Evolutionary conservation across 2,113 vertebrate genomes (phyloP), one percentile per base, ranked within the genome.

Genomic region (Pelvicachromis taeniatus): DNA sequence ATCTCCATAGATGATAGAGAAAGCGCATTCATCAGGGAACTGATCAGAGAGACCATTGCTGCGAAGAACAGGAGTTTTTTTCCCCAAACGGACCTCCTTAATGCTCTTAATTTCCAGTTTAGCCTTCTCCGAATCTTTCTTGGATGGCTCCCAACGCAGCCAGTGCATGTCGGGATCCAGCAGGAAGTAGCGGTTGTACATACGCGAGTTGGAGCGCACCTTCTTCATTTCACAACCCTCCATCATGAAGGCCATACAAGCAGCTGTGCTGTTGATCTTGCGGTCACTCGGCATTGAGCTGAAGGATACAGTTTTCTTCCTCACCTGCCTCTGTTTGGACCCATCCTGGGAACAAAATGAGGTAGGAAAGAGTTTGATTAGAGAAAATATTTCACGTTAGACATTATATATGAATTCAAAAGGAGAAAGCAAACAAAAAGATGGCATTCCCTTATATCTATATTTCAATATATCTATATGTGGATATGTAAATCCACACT

Each of bases 181-280:
- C 80, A 98, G 94, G 14, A 98, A 98, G 94, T 97, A 98, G 56
- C 98, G 97, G 94, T 96, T 97, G 96, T 98, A 98, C 97, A 98
- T 98, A 82, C 98, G 97, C 1, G 97, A 98, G 93, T 98, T 98
- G 90, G 97, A 98, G 77, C 97, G 97, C 50, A 98, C 97, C 85
- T 98, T 98, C 94, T 98, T 97, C 96, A 98, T 97, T 93, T 98
- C 97, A 3, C 97, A 98, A 75, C 97, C 98, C 94, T 98, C 97
- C 96, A 98, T 96, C 97, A 98, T 98, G 89, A 97, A 97, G 85
- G 97, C 97, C 95, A 98, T 98, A 95, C 97, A 98, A 85, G 97
- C 97, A 1, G 97, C 97, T 0, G 97, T 97, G 95, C 97, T 98
- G 96, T 96, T 98, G 92, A 98, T 97, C 94, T 97, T 97, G 80